Base-by-base conservation (phyloP, 2,888 invertebrate genomes). In the Hirtodrosophila duncani region DNA sequence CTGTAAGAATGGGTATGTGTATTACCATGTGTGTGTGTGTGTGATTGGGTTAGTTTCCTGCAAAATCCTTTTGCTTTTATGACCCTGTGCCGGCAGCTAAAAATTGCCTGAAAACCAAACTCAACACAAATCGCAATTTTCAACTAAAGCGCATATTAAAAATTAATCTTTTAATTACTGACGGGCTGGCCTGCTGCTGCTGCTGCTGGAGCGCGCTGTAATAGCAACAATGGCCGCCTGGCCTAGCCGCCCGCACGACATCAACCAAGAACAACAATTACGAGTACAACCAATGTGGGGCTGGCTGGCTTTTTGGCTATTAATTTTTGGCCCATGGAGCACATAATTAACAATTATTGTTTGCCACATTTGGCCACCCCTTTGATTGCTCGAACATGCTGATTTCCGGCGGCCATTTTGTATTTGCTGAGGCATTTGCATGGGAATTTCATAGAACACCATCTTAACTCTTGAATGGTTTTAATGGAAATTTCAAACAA, bases 131-230 rank as follows among this genome's bases (percentile, higher is more conserved):
- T 49, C 34, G 27, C 49, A 45, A 42, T 39, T 56, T 37, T 46
- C 42, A 34, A 49, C 71, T 67, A 70, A n/a, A 72, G 71, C 67
- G 55, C 44, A 43, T 64, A 72, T 72, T 80, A 75, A 72, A 71
- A 80, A 72, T 72, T 80, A 72, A 72, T 80, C 72, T 67, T 80
- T 72, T 72, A 80, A 72, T 72, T 72, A 72, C 77, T 49, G 70
- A 34, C 50, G 34, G 50, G 21, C 33, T 34, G 56, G 41, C 64
- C 23, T 20, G 17, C n/a, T 20, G 20, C 7, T 7, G n/a, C n/a
- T n/a, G n/a, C n/a, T n/a, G n/a, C n/a, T n/a, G n/a, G n/a, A 7
- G n/a, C n/a, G n/a, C n/a, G 4, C 46, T 17, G 20, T 42, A 56
- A 23, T 33, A 34, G 24, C 44, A 41, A 50, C 46, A 60, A 49